A percentile compares a stretch with the other conserved stretches of the same genome.
Conservation (phyloP, 2,797 vertebrate species). For the Dendrocincla tyrannina region DNA sequence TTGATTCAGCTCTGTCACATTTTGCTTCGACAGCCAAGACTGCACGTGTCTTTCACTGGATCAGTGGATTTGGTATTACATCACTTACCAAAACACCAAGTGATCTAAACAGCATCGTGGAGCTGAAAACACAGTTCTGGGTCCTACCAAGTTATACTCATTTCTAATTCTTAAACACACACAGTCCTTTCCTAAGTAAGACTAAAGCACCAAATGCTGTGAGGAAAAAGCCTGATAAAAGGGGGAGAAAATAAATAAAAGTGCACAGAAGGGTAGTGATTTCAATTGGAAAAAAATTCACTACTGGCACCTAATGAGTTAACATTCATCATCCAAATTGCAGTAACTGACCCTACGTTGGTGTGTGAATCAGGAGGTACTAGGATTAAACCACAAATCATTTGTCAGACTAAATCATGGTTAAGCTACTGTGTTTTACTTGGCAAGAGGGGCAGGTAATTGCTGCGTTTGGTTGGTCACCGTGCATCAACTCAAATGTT, state of each 20-base stretch:
- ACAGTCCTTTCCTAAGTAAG: background rate
- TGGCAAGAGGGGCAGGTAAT: background rate
- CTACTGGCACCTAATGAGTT: background rate
- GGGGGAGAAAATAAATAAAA: background rate
- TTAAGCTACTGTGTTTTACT: conserved; percentile 18
- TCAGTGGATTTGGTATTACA: conserved; percentile 23
- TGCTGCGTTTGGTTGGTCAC: background rate
- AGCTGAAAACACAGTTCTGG: background rate
- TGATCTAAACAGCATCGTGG: conserved; percentile 24
- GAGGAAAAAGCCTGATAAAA: background rate
- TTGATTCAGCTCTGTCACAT: conserved; percentile 28
- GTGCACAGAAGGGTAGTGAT: background rate
- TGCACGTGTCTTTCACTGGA: conserved; percentile 25
- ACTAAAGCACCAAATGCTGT: background rate
- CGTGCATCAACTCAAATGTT: background rate
- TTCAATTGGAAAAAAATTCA: background rate
- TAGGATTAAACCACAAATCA: conserved; percentile 15
- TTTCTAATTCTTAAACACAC: background rate
- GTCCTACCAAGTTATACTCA: background rate
- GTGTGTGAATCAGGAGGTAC: background rate
- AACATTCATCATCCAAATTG: background rate
- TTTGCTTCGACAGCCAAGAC: conserved; percentile 14
- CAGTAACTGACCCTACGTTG: background rate
- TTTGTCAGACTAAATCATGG: conserved; percentile 4
- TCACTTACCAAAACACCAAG: conserved; percentile 39